Percentiles rank a stretch among this genome's conserved stretches.
phyloP scores from a whole-genome alignment of 2,888 invertebrate genomes.

The Cheilosia urbana region DNA sequence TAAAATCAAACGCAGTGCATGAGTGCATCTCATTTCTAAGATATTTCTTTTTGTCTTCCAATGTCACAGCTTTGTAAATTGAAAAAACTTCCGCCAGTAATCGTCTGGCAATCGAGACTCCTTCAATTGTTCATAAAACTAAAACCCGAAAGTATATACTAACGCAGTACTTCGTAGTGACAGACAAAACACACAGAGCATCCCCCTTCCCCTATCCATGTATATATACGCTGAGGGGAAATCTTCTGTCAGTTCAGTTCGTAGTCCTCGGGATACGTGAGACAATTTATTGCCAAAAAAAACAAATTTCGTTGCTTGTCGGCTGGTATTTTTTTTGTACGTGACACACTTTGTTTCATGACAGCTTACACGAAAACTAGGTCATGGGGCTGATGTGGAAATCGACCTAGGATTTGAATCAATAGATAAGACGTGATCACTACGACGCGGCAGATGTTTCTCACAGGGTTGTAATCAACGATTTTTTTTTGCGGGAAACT shows the following conservation, averaged over 20 bases:
- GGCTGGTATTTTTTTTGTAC: slow-evolving; percentile 9
- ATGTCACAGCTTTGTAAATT: too few relatives aligned
- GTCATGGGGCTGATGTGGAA: slow-evolving; percentile 32
- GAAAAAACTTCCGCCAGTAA: too few relatives aligned
- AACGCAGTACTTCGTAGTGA: neutral
- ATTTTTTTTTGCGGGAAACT: too few relatives aligned
- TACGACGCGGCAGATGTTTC: slow-evolving; percentile 1
- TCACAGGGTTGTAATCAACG: too few relatives aligned
- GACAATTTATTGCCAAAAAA: slow-evolving; percentile 21
- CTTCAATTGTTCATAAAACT: neutral
- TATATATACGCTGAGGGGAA: neutral
- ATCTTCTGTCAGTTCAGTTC: too few relatives aligned
- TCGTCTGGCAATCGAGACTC: neutral
- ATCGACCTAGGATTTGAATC: slow-evolving; percentile 30
- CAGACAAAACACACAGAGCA: neutral
- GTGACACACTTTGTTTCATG: slow-evolving; percentile 8
- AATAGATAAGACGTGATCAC: slow-evolving; percentile 16
- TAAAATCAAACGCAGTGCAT: too few relatives aligned
- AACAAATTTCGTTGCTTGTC: slow-evolving; percentile 21
- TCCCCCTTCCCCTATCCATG: too few relatives aligned
- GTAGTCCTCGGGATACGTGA: neutral
- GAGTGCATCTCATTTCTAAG: too few relatives aligned
- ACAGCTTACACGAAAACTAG: slow-evolving; percentile 1
- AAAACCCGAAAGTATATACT: neutral
- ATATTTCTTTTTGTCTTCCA: too few relatives aligned